Base-by-base conservation (phyloP, 2,797 vertebrate genomes). In the Synanceia verrucosa region DNA sequence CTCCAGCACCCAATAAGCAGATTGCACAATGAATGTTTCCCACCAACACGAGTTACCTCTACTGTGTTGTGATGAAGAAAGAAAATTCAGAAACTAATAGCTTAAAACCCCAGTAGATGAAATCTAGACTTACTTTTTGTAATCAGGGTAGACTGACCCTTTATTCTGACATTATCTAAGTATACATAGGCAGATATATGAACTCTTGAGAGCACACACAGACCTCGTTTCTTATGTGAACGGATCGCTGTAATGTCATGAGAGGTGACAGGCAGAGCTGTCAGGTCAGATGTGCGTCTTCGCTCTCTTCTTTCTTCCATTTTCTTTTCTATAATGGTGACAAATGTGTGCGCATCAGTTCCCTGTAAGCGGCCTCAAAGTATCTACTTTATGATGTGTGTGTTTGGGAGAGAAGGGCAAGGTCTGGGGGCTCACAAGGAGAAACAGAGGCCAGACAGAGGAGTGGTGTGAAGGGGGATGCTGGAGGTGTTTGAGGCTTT, bases 251-350 rank as follows among this genome's bases (percentile, higher is more conserved):
- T 81, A 84, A 85, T 62, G 74, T 86, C 77, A 77, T 82, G 78
- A n/a, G 33, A 89, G 83, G 66, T 70, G 78, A 92, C 81, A 78
- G 72, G 79, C 79, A 56, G 78, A 75, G 71, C 82, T 86, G 87
- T 86, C 88, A 81, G 65, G 75, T 88, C 74, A 58, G 9, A 82
- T 88, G 80, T 78, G 67, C 14, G 23, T 79, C 79, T 79, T 29
- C 2, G 2, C 34, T 44, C 73, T 60, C 48, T 57, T 61, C 62
- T 57, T 60, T 65, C 62, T 57, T 19, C 3, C 2, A 1, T 56
- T 65, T 76, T 79, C 57, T 62, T 75, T 70, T 39, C 60, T 76
- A 52, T 76, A 69, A 71, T 41, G 51, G 44, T 63, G 29, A 65
- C 37, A 73, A 63, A 60, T 19, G 36, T 14, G 48, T 8, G 33